phyloP scores from a whole-genome alignment of 2,888 invertebrate genomes.

The Chrysomela aeneicollis region DNA sequence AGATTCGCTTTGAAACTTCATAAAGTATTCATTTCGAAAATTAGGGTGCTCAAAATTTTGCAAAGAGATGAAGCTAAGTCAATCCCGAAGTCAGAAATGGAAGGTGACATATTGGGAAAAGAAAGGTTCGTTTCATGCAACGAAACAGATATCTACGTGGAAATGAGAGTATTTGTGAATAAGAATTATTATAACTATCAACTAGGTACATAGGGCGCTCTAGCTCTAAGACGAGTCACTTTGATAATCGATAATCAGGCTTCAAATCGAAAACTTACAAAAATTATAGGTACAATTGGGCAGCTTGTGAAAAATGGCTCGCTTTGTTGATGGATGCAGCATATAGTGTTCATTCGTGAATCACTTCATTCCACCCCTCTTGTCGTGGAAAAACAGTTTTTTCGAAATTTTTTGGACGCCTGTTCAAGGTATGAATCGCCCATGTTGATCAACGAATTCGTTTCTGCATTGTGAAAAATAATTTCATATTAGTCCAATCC shows the following conservation, averaged over 20 bases:
- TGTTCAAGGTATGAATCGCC: not conserved
- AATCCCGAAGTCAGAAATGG: constrained; percentile 39
- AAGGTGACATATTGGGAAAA: constrained; percentile 50
- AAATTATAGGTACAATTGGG: too few species aligned
- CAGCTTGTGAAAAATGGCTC: too few species aligned
- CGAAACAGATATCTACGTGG: not conserved
- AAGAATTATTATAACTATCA: too few species aligned
- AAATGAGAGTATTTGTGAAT: not conserved
- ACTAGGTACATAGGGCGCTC: too few species aligned
- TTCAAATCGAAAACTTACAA: too few species aligned
- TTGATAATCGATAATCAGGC: too few species aligned
- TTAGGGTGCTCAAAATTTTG: constrained; percentile 30
- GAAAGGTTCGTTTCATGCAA: too few species aligned
- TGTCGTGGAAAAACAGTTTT: too few species aligned
- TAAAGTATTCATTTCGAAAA: constrained; percentile 35
- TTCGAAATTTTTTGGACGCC: not conserved
- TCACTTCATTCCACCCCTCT: too few species aligned
- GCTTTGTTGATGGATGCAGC: too few species aligned
- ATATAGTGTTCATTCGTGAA: too few species aligned
- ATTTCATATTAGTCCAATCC: not conserved
- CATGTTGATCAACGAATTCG: not conserved
- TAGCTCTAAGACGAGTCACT: too few species aligned
- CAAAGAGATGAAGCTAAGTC: constrained; percentile 23
- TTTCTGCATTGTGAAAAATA: not conserved
- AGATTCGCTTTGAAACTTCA: constrained; percentile 37